Evolutionary conservation across 2,888 invertebrate genomes (phyloP).

Genomic region (Falcaria lacertinaria): DNA sequence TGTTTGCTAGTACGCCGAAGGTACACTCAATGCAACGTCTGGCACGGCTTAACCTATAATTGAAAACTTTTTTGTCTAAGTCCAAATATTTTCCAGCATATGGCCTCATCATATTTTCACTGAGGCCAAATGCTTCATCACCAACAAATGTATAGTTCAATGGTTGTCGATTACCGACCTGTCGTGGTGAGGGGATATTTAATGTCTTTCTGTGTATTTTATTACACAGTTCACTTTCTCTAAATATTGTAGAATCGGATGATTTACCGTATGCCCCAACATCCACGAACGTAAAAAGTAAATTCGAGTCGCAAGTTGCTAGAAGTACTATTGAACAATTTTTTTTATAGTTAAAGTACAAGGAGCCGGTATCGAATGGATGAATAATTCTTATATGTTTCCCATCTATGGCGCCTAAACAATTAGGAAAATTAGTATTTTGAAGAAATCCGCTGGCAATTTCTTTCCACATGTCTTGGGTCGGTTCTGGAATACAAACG

Average conservation of each 20-base stretch:
- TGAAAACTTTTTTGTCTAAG: slow-evolving; percentile 12
- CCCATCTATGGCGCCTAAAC: slow-evolving; percentile 18
- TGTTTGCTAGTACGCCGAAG: slow-evolving; percentile 17
- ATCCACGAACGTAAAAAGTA: slow-evolving; percentile 24
- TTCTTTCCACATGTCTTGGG: slow-evolving; percentile 16
- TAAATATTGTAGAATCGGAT: slow-evolving; percentile 21
- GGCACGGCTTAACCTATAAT: slow-evolving; percentile 11
- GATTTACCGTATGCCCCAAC: slow-evolving; percentile 21
- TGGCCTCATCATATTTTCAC: slow-evolving; percentile 11
- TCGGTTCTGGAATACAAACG: slow-evolving; percentile 16
- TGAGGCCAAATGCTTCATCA: slow-evolving; percentile 15
- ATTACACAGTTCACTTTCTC: slow-evolving; percentile 19
- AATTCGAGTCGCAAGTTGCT: slow-evolving; percentile 22
- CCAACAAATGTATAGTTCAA: slow-evolving; percentile 15
- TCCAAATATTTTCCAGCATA: slow-evolving; percentile 12
- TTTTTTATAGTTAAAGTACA: slow-evolving; percentile 19
- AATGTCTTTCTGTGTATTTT: slow-evolving; percentile 18
- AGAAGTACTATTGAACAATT: slow-evolving; percentile 20
- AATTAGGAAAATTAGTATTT: slow-evolving; percentile 23
- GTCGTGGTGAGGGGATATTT: slow-evolving; percentile 18
- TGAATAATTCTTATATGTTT: slow-evolving; percentile 18
- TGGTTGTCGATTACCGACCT: slow-evolving; percentile 16
- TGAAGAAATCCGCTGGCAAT: no score
- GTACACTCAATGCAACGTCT: slow-evolving; percentile 12
- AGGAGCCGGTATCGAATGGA: slow-evolving; percentile 16